Evolutionary conservation across 2,797 vertebrate species (phyloP), one percentile per base, ranked within the genome.

Genomic region (Poeciliopsis turneri): DNA sequence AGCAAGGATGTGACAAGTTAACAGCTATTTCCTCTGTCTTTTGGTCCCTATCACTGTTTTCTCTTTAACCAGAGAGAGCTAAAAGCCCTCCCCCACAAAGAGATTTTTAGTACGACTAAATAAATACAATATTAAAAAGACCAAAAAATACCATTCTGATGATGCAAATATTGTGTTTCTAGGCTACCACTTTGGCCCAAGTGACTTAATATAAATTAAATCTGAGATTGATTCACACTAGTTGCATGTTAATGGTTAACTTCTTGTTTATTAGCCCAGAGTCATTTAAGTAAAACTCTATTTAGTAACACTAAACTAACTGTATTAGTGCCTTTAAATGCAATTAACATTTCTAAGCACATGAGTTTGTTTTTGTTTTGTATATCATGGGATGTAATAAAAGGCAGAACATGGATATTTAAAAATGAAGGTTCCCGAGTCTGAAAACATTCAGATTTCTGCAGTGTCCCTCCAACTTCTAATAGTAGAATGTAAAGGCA

Each of bases 1-100:
- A 33, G 81, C 83, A 82, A 82, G 74, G 82, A 83, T 41, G 77
- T 80, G 82, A 85, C 71, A 43, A 64, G 83, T 90, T 84, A 61
- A 78, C 76, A 84, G 87, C 86, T 47, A 64, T 70, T 75, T 79
- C 30, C 55, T 70, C 53, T 51, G 36, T 78, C 47, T 51, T 78
- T 72, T 78, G 30, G 4, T 30, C 53, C 75, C 57, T 75, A 45
- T 45, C 25, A 3, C 13, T n/a, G 64, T 66, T 66, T 66, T 66
- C 61, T 66, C 18, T 66, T 68, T 10, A 68, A 68, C 64, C 64
- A 71, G 36, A 78, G 57, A 51, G 51, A 46, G 39, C 11, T 46
- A 78, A 18, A 70, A 28, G 7, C 8, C 23, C 16, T 43, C 41
- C 25, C 25, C 2, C 6, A 28, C 2, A 69, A 43, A n/a, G 5